phyloP scores from a whole-genome alignment of 1,140 invertebrate genomes.

The Drosophila varians region DNA sequence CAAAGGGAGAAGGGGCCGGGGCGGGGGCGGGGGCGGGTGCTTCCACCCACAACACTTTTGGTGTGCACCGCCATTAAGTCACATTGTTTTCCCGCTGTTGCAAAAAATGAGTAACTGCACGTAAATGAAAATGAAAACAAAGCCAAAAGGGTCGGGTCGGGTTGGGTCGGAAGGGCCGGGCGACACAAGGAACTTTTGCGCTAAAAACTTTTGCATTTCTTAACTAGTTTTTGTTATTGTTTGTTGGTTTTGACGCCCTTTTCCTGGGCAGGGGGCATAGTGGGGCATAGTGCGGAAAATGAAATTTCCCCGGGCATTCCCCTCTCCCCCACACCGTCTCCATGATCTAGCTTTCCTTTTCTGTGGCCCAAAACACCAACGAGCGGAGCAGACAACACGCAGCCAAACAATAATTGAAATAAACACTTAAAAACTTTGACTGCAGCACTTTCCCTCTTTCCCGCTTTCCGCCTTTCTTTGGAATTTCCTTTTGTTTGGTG shows the following conservation, averaged over 20 bases:
- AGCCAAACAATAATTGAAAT: slow-evolving; percentile 80
- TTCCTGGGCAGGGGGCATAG: slow-evolving; percentile 17
- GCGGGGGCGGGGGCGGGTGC: too few species aligned
- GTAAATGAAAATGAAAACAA: slow-evolving; percentile 79
- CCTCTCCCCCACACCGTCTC: too few species aligned
- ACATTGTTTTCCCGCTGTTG: slow-evolving; percentile 54
- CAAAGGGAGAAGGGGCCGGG: not conserved
- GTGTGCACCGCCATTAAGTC: slow-evolving; percentile 25
- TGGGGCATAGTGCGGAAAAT: slow-evolving; percentile 67
- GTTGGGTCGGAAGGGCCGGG: slow-evolving; percentile 6
- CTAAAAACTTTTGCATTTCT: slow-evolving; percentile 81
- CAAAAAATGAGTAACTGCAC: slow-evolving; percentile 78
- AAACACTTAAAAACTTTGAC: slow-evolving; percentile 81
- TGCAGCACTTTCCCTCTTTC: slow-evolving; percentile 45
- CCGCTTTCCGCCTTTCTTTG: slow-evolving; percentile 21
- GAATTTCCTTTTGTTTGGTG: slow-evolving; percentile 13
- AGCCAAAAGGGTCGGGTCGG: slow-evolving; percentile 29
- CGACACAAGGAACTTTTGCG: slow-evolving; percentile 60
- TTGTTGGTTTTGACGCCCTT: slow-evolving; percentile 37
- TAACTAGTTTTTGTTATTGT: slow-evolving; percentile 81
- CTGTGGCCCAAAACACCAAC: slow-evolving; percentile 14
- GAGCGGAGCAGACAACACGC: slow-evolving; percentile 39
- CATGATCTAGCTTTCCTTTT: too few species aligned
- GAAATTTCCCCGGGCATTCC: slow-evolving; percentile 63
- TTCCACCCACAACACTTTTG: not conserved